Evolutionary conservation across 2,113 vertebrate genomes (phyloP).

Genomic region (cat (Felis catus)): F.catus_Fca126_mat1.0 CM031416.1:139998001-139998500

Average conservation of each 20-base stretch:
- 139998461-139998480: neutral
- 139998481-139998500: neutral
- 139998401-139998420: neutral
- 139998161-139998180: neutral
- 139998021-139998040: conserved; percentile 29
- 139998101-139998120: neutral
- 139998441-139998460: neutral
- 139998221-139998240: too few relatives aligned
- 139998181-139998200: neutral
- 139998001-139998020: neutral
- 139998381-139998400: neutral
- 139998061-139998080: neutral
- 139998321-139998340: neutral
- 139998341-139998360: neutral
- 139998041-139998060: neutral
- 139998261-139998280: neutral
- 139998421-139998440: conserved; percentile 45
- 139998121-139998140: accelerated
- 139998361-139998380: neutral
- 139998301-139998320: neutral
- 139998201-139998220: neutral
- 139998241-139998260: neutral
- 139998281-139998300: neutral
- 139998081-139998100: neutral
- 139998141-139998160: neutral